A percentile compares a stretch with the other conserved stretches of the same genome.
phyloP scores from a whole-genome alignment of 1,140 invertebrate species.

The Pseudobourletiella spinata region DNA sequence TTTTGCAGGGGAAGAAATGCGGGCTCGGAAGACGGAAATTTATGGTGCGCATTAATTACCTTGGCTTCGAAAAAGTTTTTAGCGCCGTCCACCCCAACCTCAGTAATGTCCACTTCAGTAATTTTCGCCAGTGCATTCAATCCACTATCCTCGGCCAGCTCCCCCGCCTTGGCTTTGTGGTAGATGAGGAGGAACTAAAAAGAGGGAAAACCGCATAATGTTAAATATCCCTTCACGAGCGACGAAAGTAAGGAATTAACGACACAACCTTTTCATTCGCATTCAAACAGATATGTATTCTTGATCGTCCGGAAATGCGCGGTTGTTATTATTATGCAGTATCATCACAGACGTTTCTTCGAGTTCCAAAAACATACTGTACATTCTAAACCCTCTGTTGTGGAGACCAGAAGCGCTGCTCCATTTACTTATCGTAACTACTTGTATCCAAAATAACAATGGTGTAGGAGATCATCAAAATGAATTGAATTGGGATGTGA shows the following conservation, averaged over 20 bases:
- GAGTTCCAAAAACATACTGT: background rate
- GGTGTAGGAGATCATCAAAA: no score
- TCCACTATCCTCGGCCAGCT: slow-evolving; percentile 67
- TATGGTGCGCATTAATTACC: no score
- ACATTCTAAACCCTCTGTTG: no score
- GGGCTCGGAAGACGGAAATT: no score
- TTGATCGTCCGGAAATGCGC: background rate
- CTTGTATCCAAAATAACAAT: no score
- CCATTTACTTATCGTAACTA: no score
- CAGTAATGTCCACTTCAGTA: slow-evolving; percentile 77
- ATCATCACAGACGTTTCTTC: background rate
- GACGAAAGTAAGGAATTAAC: no score
- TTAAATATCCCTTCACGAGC: no score
- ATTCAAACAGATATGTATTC: background rate
- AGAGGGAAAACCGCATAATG: slow-evolving; percentile 1
- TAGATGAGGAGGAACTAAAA: slow-evolving; percentile 72
- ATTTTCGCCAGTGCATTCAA: slow-evolving; percentile 69
- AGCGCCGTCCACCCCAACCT: slow-evolving; percentile 78
- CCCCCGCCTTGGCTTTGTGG: slow-evolving; percentile 70
- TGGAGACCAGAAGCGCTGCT: no score
- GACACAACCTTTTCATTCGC: background rate
- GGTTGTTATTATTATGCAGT: no score
- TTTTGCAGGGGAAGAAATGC: no score
- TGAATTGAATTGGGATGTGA: no score
- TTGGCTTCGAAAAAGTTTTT: slow-evolving; percentile 89